These are phyloP conservation scores for Harpagifer antarcticus DNA, from an alignment of 2,797 vertebrate species.

Conservation along the genomic window DNA sequence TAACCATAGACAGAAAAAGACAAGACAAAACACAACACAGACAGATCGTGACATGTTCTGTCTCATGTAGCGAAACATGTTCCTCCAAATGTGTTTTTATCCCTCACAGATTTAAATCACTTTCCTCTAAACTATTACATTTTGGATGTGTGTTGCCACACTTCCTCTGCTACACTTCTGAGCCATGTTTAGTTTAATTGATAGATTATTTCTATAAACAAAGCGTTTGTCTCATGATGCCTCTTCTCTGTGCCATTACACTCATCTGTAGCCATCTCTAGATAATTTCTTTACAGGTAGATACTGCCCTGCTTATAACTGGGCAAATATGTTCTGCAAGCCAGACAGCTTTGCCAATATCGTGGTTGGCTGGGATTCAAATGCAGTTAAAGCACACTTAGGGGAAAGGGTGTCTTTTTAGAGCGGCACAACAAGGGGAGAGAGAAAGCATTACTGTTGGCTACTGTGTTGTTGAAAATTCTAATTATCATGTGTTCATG, in stretches of 20 bases:
- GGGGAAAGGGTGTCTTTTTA: conserved; percentile 73
- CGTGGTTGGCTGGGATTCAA: conserved; percentile 78
- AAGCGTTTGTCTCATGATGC: conserved; percentile 8
- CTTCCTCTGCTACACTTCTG: conserved; percentile 11
- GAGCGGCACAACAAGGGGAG: conserved; percentile 58
- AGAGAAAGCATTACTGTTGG: conserved; percentile 63
- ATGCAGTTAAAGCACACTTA: conserved; percentile 74
- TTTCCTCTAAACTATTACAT: conserved; percentile 24
- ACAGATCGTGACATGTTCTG: background rate
- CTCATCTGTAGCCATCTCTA: conserved; percentile 44
- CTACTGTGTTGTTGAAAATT: conserved; percentile 69
- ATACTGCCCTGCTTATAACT: conserved; percentile 68
- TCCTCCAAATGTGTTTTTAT: background rate
- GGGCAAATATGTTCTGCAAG: conserved; percentile 77
- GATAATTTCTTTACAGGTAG: conserved; percentile 67
- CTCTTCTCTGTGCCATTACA: conserved; percentile 21
- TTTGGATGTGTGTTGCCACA: conserved; percentile 3
- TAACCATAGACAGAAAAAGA: too few relatives aligned
- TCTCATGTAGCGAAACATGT: conserved; percentile 1
- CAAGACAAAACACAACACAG: too few relatives aligned
- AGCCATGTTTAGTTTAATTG: conserved; percentile 26
- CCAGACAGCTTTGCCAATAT: conserved; percentile 79
- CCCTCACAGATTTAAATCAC: conserved; percentile 18
- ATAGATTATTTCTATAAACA: conserved; percentile 40
- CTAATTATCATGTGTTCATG: conserved; percentile 78